Evolutionary conservation across 2,797 vertebrate genomes (phyloP).

Genomic region (Uromys caudimaculatus): DNA sequence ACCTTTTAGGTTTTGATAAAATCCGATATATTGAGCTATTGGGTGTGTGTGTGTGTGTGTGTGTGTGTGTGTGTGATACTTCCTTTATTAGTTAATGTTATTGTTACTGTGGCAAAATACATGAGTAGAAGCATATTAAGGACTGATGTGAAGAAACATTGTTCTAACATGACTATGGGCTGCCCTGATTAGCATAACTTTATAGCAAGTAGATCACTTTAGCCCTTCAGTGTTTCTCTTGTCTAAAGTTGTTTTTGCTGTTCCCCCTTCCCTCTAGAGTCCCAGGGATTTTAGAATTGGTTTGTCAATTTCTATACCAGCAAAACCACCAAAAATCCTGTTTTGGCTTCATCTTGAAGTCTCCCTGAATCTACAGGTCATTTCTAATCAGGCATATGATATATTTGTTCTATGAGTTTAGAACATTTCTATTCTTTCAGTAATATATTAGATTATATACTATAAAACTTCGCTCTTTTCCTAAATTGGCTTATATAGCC

Average conservation of each 20-base stretch:
- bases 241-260: background rate
- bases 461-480: background rate
- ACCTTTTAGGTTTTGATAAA: constrained; percentile 7
- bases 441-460: background rate
- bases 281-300: background rate
- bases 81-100: background rate
- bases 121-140: background rate
- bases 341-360: background rate
- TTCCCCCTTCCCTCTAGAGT: background rate
- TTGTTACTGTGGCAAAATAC: background rate
- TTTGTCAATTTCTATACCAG: background rate
- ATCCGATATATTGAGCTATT: background rate
- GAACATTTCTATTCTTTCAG: background rate
- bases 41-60: too few species aligned
- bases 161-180: background rate
- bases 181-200: background rate
- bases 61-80: background rate
- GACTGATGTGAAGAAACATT: background rate
- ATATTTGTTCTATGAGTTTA: background rate
- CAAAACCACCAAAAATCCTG: background rate
- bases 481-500: background rate
- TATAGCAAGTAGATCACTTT: background rate
- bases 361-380: background rate
- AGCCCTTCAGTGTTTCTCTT: background rate
- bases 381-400: background rate